Conservation (phyloP, 1,140 invertebrate genomes). For the Liolophura sinensis region DNA sequence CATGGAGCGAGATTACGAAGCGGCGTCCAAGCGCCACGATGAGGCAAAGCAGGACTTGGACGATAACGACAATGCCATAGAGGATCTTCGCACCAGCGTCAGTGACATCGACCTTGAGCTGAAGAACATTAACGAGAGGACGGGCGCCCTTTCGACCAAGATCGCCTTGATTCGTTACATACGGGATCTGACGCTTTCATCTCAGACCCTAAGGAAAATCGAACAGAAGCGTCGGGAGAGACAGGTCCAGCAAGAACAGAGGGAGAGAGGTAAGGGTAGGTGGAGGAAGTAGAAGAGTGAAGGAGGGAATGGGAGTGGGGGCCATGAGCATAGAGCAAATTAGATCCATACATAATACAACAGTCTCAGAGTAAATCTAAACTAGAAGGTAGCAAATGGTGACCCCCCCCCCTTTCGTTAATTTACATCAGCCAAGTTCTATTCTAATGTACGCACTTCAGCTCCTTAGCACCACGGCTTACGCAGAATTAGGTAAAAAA, state of each 20-base stretch:
- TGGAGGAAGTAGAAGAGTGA: too few species aligned
- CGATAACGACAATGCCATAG: neutral
- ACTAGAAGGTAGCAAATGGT: too few species aligned
- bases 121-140: constrained; percentile 23
- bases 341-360: too few species aligned
- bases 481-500: too few species aligned
- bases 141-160: constrained; percentile 30
- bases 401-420: too few species aligned
- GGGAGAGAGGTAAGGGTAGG: too few species aligned
- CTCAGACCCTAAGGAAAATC: constrained; percentile 28
- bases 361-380: too few species aligned
- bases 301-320: too few species aligned
- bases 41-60: neutral
- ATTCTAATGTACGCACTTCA: too few species aligned
- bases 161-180: constrained; percentile 30
- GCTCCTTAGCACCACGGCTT: too few species aligned
- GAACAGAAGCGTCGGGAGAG: constrained; percentile 10
- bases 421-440: too few species aligned
- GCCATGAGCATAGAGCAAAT: too few species aligned
- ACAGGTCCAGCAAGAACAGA: neutral
- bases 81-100: neutral
- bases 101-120: constrained; percentile 23
- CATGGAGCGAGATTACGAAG: neutral
- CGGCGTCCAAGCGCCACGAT: neutral
- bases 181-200: constrained; percentile 27